Base-by-base conservation (phyloP, 1,140 invertebrate species). In the Zaprionus capensis region DNA sequence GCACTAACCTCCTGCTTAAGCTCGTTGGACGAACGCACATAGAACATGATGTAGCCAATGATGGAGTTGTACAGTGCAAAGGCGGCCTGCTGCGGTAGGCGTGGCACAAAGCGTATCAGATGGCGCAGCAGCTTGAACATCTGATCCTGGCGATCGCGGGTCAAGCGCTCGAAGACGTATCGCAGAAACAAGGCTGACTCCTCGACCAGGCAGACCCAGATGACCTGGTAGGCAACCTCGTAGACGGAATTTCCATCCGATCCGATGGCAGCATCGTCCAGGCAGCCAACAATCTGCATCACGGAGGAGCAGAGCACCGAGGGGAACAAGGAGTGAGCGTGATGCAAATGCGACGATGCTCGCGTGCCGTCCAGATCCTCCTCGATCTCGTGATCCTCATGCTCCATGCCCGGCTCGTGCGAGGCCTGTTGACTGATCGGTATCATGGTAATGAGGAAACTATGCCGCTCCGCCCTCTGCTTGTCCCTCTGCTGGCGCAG, bases 41-140 rank as follows among this genome's bases (percentile, higher is more conserved):
- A 99, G 93, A 99, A 99, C 99, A 99, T 99, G 1, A 99, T 97
- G 91, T 99, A 99, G 17, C 99, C 99, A 87, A 99, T 99, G 73
- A 99, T 97, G 81, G 99, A 99, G 94, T 99, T 99, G 93, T 99
- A 99, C 0, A 99, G 93, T n/a, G 98, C 97, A 93, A 99, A 99
- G 1, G 99, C 99, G 6, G 99, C 98, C 93, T 99, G 99, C 76
- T 99, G 97, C 0, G 99, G 99, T 38, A 99, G 93, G 67, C 97
- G 96, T 4, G 97, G 97, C 66, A 99, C 97, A 92, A 98, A 98
- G 67, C 98, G 94, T 20, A 99, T 97, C 1, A 99, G 94, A 86
- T 99, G 98, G 5, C 99, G 94, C 6, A 99, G 92, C 14, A 97
- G 95, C 93, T 99, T 98, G 86, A 99, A 97, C 96, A 99, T 98